These are phyloP conservation scores for Telenomus remus DNA, from an alignment of 1,140 invertebrate species.

Conservation along the genomic window DNA sequence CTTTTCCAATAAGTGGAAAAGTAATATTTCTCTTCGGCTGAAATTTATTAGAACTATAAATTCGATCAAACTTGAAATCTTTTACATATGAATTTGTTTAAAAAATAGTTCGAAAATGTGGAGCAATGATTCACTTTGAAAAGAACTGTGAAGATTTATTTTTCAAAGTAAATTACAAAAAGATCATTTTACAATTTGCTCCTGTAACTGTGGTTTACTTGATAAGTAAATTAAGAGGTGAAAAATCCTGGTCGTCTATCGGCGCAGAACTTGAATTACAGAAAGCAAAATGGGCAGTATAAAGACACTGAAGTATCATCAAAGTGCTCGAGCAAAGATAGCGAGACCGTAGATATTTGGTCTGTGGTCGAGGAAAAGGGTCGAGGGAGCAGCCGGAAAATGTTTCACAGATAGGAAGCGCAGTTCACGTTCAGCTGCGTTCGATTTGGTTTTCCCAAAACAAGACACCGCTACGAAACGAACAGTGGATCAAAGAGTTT, in stretches of 20 bases:
- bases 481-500: slow-evolving; percentile 14
- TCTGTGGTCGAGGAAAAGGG: slow-evolving; percentile 16
- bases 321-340: slow-evolving; percentile 11
- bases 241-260: slow-evolving; percentile 1
- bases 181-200: too few species aligned
- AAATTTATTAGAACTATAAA: too few species aligned
- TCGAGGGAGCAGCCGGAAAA: slow-evolving; percentile 12
- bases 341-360: slow-evolving; percentile 11
- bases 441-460: slow-evolving; percentile 16
- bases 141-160: too few species aligned
- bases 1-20: too few species aligned
- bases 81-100: too few species aligned
- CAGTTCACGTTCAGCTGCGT: slow-evolving; percentile 9
- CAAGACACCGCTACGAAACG: slow-evolving; percentile 10
- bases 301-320: slow-evolving; percentile 8
- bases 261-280: neutral
- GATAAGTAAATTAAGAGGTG: too few species aligned
- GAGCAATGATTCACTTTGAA: too few species aligned
- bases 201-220: too few species aligned
- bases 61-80: too few species aligned
- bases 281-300: slow-evolving; percentile 5
- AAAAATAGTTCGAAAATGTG: too few species aligned
- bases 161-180: too few species aligned
- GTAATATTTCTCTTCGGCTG: too few species aligned
- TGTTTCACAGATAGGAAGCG: slow-evolving; percentile 9